Evolutionary conservation across 2,797 vertebrate genomes (phyloP).

Genomic region (Phataginus tricuspis): DNA sequence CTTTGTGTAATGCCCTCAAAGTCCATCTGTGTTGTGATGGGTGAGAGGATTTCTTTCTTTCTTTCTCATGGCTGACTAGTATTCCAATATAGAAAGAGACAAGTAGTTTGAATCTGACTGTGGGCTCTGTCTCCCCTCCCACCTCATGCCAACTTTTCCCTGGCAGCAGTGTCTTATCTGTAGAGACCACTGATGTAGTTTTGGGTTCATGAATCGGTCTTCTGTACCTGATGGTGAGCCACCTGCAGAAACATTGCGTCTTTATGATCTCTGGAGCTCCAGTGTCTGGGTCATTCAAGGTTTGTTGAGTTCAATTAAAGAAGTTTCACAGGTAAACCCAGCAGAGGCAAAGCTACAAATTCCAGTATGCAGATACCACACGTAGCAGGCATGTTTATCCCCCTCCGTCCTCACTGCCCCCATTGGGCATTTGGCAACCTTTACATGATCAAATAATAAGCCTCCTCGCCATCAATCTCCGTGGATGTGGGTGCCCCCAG

Average conservation of each 20-base stretch:
- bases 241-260: background rate
- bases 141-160: background rate
- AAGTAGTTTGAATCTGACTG: background rate
- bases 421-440: background rate
- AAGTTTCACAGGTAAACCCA: background rate
- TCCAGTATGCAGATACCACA: background rate
- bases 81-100: background rate
- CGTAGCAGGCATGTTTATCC: rapidly evolving
- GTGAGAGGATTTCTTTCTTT: background rate
- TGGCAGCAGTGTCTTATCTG: rapidly evolving
- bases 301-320: background rate
- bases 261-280: too few relatives aligned
- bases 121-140: background rate
- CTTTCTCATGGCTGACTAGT: background rate
- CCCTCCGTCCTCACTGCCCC: background rate
- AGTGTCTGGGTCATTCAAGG: rapidly evolving
- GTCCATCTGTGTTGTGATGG: background rate
- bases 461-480: background rate
- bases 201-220: rapidly evolving
- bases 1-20: background rate
- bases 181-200: background rate
- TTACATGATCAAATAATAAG: background rate
- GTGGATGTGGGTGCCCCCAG: slow-evolving; percentile 36
- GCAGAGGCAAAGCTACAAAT: background rate
- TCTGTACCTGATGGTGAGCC: background rate